Evolutionary conservation across 2,797 vertebrate species (phyloP).

Genomic region (Pagetopsis macropterus): DNA sequence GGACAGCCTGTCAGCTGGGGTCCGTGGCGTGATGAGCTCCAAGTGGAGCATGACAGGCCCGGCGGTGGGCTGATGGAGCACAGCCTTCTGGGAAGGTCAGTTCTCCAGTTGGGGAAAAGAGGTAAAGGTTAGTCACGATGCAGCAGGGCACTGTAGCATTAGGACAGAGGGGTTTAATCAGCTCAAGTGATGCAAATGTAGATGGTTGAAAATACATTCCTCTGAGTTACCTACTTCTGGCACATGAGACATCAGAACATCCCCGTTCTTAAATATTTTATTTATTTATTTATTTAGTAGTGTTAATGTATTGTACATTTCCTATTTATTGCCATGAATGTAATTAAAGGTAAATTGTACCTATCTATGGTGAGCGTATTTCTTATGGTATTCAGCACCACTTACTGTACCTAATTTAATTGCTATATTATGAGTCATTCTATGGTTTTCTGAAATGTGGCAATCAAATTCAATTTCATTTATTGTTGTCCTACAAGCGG

Average conservation of each 20-base stretch:
- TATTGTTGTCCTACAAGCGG: neutral
- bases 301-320: neutral
- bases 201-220: neutral
- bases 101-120: conserved; percentile 52
- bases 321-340: neutral
- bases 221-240: neutral
- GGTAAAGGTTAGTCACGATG: conserved; percentile 75
- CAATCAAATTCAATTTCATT: neutral
- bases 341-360: neutral
- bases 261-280: too few relatives aligned
- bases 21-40: conserved; percentile 65
- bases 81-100: conserved; percentile 79
- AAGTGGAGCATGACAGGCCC: conserved; percentile 70
- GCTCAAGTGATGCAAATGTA: conserved; percentile 18
- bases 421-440: neutral
- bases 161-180: conserved; percentile 39
- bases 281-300: too few relatives aligned
- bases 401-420: neutral
- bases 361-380: neutral
- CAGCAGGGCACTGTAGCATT: conserved; percentile 34
- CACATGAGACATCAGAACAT: neutral
- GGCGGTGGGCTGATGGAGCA: conserved; percentile 63
- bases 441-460: too few relatives aligned
- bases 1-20: conserved; percentile 67
- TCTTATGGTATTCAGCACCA: neutral